Base-by-base conservation (phyloP, 2,888 invertebrate species). In the Trachelus troglodyta region DNA sequence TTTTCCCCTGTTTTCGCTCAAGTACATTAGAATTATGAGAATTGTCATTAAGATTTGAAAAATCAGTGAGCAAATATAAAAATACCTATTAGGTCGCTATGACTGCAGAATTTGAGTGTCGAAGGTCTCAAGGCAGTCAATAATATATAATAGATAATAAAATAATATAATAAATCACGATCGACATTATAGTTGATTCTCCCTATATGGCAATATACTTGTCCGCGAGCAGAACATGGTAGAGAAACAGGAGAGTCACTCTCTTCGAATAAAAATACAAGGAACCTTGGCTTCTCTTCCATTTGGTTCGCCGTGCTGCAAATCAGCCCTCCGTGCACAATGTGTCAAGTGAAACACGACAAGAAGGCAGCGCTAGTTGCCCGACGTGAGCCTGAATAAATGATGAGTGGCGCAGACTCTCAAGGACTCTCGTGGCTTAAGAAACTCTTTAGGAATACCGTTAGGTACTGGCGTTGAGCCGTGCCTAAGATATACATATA, bases 11-110 rank as follows among this genome's bases (percentile, higher is more conserved):
- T 40, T 15, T 15, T 15, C 2, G 40, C 40, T 40, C 0, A 40
- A 6, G 40, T 15, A 4, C 15, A 40, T 15, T 40, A 78, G 79
- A 80, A 81, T 80, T 81, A 80, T 84, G 83, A 84, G 83, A 83
- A 76, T 80, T 79, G 83, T 84, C 81, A 78, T 79, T 80, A 79
- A 79, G 79, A 84, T 83, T 80, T 79, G 80, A 69, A 30, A 68
- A 75, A 56, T 69, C 76, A 30, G 33, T 33, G 75, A 76, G 34
- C 79, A 83, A 77, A 84, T 84, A 83, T 85, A 81, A 82, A 85
- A 82, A 83, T 84, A 82, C 83, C 83, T 84, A 83, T 82, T 82
- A 83, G 82, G 82, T 80, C 81, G 80, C 81, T 84, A 81, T 82
- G 80, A 82, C 79, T 76, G 81, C n/a, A 80, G 80, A 80, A 83